A percentile compares a stretch with the other conserved stretches of the same genome.
phyloP scores from a whole-genome alignment of 2,113 vertebrate genomes.

The Bolborhynchus lineola region DNA sequence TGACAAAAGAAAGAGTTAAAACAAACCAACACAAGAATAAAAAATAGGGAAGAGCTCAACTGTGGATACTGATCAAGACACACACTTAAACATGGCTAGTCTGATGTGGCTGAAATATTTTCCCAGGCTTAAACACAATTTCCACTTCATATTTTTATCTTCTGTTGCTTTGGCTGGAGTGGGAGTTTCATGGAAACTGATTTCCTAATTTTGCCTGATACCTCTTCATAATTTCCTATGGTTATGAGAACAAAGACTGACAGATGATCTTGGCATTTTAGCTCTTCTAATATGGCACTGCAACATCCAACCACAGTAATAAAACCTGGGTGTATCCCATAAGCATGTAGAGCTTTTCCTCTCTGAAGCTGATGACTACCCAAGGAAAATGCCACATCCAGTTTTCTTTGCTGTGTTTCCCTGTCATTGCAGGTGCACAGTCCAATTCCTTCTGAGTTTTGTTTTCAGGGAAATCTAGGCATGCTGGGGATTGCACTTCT shows the following conservation, averaged over 20 bases:
- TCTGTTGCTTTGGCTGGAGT: neutral
- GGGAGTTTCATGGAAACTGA: neutral
- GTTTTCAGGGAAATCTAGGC: neutral
- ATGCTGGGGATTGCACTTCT: fast-evolving
- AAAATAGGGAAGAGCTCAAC: neutral
- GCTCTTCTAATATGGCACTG: neutral
- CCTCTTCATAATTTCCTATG: fast-evolving
- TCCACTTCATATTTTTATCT: neutral
- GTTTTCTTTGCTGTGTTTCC: neutral
- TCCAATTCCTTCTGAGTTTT: neutral
- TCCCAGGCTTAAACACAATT: neutral
- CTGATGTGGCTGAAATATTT: neutral
- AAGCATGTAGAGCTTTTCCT: neutral
- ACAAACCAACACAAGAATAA: neutral
- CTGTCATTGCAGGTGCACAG: fast-evolving
- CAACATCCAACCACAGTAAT: neutral
- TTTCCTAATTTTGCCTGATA: neutral
- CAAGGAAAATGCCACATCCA: neutral
- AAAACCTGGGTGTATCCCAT: fast-evolving
- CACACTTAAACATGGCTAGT: neutral
- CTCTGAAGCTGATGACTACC: neutral
- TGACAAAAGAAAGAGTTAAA: neutral
- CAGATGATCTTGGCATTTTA: neutral
- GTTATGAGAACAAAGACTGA: neutral
- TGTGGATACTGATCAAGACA: neutral